A percentile compares a stretch with the other conserved stretches of the same genome.
These are phyloP conservation scores for Lichenostomus cassidix DNA, from an alignment of 2,113 vertebrate genomes.

Conservation along the genomic window DNA sequence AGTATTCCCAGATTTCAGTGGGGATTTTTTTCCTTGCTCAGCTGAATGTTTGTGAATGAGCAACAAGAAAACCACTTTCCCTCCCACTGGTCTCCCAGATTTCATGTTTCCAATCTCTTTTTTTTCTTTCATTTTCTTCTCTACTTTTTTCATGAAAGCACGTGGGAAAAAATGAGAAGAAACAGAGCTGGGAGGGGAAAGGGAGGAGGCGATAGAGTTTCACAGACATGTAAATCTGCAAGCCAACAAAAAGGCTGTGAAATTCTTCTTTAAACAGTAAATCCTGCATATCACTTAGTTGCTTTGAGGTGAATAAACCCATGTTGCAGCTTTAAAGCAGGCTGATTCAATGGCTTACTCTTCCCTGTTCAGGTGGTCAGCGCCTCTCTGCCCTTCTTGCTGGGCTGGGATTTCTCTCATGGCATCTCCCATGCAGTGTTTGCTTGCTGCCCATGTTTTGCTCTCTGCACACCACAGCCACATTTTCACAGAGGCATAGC, in stretches of 20 bases:
- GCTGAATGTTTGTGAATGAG: neutral
- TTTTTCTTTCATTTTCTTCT: neutral
- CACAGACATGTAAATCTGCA: neutral
- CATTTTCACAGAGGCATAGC: fast-evolving
- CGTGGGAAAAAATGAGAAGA: neutral
- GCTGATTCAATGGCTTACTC: neutral
- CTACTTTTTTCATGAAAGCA: neutral
- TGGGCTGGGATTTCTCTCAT: neutral
- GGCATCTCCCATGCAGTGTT: neutral
- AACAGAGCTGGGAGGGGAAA: neutral
- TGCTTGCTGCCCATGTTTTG: fast-evolving
- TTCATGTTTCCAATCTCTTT: neutral
- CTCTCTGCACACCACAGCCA: neutral
- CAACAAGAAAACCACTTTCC: neutral
- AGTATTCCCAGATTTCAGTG: neutral
- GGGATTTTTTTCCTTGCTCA: neutral
- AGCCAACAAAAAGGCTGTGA: neutral
- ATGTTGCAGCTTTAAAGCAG: neutral
- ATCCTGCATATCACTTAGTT: neutral
- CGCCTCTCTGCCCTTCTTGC: neutral
- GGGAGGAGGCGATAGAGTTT: neutral
- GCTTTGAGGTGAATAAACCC: neutral
- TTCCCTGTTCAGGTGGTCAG: neutral
- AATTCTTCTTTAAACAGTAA: neutral
- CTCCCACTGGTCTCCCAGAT: neutral